Conservation (phyloP, 2,113 vertebrate genomes). For the Ptilorrhoa leucosticta region DNA sequence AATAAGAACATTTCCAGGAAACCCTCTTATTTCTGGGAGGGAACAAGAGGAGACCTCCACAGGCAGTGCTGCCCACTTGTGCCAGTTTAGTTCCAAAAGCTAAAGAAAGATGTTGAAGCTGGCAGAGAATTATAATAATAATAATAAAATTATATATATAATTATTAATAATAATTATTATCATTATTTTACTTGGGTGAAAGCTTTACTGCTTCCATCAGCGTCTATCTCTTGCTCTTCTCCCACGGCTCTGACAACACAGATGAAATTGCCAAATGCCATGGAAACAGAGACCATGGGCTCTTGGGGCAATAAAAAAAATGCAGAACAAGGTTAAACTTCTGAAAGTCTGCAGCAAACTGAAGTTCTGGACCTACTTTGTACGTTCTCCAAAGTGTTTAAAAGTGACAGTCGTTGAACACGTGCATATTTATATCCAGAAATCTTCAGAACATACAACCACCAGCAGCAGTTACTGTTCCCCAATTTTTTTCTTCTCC, state of each 20-base stretch:
- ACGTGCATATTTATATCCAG: background rate
- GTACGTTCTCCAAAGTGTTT: background rate
- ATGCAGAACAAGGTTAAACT: background rate
- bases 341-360: background rate
- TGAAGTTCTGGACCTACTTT: background rate
- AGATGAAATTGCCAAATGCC: background rate
- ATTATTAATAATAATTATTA: background rate
- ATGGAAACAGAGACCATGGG: background rate
- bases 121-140: background rate
- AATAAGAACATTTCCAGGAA: background rate
- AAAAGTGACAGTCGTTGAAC: background rate
- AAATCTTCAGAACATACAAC: background rate
- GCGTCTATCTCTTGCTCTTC: background rate
- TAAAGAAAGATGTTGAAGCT: background rate
- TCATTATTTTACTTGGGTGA: accelerated
- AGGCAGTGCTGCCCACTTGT: background rate
- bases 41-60: background rate
- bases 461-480: background rate
- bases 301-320: background rate
- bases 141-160: background rate
- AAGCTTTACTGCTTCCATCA: background rate
- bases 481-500: background rate
- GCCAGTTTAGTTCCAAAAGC: background rate
- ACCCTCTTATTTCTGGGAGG: background rate
- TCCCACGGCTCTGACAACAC: background rate